Evolutionary conservation across 1,140 invertebrate genomes (phyloP), one percentile per base, ranked within the genome.

Genomic region (Caenorhabditis briggsae): DNA sequence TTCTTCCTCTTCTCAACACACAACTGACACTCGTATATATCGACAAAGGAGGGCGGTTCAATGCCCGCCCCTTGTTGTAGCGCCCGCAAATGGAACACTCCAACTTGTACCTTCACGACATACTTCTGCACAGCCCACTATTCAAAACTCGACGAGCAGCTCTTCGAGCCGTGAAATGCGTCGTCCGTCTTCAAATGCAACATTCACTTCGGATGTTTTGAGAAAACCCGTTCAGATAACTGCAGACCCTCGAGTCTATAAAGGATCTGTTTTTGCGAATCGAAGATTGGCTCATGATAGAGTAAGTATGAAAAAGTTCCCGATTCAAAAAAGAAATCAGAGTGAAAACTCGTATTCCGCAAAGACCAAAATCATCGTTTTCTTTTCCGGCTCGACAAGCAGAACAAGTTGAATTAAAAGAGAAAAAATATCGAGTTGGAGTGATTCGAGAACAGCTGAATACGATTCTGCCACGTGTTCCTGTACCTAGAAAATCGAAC

Each of bases 121-220:
- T n/a, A 20, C 70, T 43, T 78, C 70, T 41, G 46, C 70, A 43
- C 70, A 46, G 70, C 70, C 70, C 70, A 78, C 50, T 50, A 7
- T 46, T 16, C 41, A 43, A 16, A 70, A 41, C 64, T 70, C 64
- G 33, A 33, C 64, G 70, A 78, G 70, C 70, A 78, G 46, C 70
- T 78, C 70, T 23, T 78, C 70, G 70, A 78, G 20, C 46, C 46
- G 46, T 50, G 70, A 78, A 78, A 78, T 78, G 70, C 70, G 70
- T 25, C 43, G 70, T 25, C 70, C 70, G n/a, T 78, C 70, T 78
- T 53, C 70, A 5, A 78, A 78, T 78, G 70, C 70, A 78, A 78
- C 70, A 50, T 23, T 78, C 12, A 23, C 18, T 78, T 50, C 46
- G 7, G 70, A 78, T 25, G 0, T 78, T 50, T 18, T 78, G 46